Evolutionary conservation across 1,140 invertebrate species (phyloP).

Genomic region (Eriocheir sinensis): DNA sequence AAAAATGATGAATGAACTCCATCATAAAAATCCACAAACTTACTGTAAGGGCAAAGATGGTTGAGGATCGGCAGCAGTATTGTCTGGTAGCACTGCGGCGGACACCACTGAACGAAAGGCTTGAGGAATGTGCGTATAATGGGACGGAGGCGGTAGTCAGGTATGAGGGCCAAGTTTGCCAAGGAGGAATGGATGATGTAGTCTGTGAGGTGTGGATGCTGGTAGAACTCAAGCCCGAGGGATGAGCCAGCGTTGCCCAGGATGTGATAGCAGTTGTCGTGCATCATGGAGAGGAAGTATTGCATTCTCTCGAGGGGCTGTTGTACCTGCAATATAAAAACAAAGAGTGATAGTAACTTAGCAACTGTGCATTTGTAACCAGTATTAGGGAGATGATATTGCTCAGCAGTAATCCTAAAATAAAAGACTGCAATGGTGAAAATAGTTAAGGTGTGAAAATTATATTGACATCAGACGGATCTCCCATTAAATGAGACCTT

Average conservation of each 20-base stretch:
- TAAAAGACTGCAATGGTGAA: too few species aligned
- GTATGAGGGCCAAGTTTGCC: slow-evolving; percentile 84
- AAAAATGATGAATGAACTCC: too few species aligned
- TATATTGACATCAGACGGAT: too few species aligned
- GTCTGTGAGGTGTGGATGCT: slow-evolving; percentile 81
- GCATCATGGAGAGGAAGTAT: slow-evolving; percentile 87
- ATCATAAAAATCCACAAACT: slow-evolving; percentile 48
- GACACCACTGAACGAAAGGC: slow-evolving; percentile 92
- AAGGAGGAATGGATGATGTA: slow-evolving; percentile 81
- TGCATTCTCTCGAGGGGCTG: slow-evolving; percentile 91
- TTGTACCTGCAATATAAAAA: slow-evolving; percentile 79
- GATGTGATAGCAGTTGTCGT: slow-evolving; percentile 90
- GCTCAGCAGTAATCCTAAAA: too few species aligned
- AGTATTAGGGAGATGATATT: too few species aligned
- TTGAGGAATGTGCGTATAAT: slow-evolving; percentile 93
- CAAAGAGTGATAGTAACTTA: too few species aligned
- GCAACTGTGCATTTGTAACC: too few species aligned
- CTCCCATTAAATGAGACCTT: too few species aligned
- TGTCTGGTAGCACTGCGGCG: slow-evolving; percentile 88
- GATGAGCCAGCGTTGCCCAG: slow-evolving; percentile 89
- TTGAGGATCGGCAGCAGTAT: slow-evolving; percentile 90
- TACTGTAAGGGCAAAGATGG: slow-evolving; percentile 88
- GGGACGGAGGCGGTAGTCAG: slow-evolving; percentile 91
- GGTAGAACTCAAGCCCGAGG: slow-evolving; percentile 92
- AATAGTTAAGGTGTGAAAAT: too few species aligned